Percentiles rank a stretch among this genome's conserved stretches.
phyloP scores from a whole-genome alignment of 2,797 vertebrate species.

The Sitta carolinensis region DNA sequence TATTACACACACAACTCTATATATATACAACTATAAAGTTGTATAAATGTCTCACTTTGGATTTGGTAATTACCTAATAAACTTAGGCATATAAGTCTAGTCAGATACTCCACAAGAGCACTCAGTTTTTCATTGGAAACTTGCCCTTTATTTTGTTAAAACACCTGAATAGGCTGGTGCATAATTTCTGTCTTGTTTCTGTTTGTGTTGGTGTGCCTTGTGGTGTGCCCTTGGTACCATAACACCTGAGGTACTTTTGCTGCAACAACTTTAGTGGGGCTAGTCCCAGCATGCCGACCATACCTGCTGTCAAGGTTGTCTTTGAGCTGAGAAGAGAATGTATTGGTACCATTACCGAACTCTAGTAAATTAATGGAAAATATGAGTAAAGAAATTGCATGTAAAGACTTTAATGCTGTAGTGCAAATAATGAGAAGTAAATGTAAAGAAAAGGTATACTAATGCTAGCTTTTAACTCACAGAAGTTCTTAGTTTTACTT shows the following conservation, averaged over 20 bases:
- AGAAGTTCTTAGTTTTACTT: not conserved
- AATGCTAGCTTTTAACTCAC: not conserved
- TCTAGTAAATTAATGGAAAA: not conserved
- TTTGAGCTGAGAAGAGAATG: not conserved
- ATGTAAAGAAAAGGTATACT: not conserved
- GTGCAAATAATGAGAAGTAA: not conserved
- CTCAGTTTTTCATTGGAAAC: not conserved
- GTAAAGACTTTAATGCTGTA: not conserved
- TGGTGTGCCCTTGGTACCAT: not conserved
- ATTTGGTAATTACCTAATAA: not conserved
- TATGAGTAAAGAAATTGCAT: not conserved
- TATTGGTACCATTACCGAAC: not conserved
- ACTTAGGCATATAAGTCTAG: not conserved
- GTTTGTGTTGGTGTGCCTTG: fast-evolving
- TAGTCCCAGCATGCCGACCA: not conserved
- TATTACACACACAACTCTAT: too few species aligned
- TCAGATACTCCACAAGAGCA: not conserved
- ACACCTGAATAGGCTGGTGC: not conserved
- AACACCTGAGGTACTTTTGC: not conserved
- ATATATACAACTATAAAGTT: too few species aligned
- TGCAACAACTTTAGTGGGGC: not conserved
- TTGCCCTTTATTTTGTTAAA: not conserved
- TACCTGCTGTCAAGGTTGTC: not conserved
- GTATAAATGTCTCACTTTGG: not conserved
- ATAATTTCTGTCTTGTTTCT: not conserved